A percentile compares a stretch with the other conserved stretches of the same genome.
Conservation (phyloP, 2,888 invertebrate genomes). For the Hipparchia sbordonii region DNA sequence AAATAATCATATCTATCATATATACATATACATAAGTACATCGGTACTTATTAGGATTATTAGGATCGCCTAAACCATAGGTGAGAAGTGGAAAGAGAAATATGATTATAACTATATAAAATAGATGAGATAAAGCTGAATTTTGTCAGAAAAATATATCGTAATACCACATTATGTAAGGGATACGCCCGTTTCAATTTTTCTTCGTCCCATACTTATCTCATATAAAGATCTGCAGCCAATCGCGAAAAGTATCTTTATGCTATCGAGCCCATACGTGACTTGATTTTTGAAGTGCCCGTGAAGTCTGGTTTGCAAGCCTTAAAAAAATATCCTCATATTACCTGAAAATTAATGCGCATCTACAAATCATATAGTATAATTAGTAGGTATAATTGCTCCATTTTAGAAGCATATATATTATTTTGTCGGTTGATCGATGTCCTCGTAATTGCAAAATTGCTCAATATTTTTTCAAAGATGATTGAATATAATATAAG, state of each 20-base stretch:
- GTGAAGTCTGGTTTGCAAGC: slow-evolving; percentile 1
- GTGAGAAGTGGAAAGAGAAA: too few species aligned
- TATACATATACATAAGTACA: too few species aligned
- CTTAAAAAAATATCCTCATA: neutral
- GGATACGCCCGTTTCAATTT: slow-evolving; percentile 56
- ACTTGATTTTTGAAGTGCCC: slow-evolving; percentile 51
- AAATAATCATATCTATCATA: too few species aligned
- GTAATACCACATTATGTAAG: slow-evolving; percentile 31
- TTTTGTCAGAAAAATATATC: neutral
- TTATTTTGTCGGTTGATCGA: too few species aligned
- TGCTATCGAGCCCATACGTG: slow-evolving; percentile 63
- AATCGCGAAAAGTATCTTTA: slow-evolving; percentile 65
- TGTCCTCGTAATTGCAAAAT: too few species aligned
- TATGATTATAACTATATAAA: too few species aligned
- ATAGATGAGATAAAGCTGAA: neutral
- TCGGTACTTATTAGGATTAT: too few species aligned
- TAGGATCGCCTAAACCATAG: too few species aligned
- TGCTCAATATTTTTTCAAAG: neutral
- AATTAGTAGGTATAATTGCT: neutral
- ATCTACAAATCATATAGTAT: neutral
- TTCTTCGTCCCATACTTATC: slow-evolving; percentile 47
- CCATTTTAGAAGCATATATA: too few species aligned
- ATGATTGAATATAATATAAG: too few species aligned
- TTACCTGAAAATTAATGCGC: neutral
- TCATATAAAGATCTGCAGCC: slow-evolving; percentile 61